A percentile compares a stretch with the other conserved stretches of the same genome.
Evolutionary conservation across 2,888 invertebrate genomes (phyloP).

Genomic region (Tinea trinotella): DNA sequence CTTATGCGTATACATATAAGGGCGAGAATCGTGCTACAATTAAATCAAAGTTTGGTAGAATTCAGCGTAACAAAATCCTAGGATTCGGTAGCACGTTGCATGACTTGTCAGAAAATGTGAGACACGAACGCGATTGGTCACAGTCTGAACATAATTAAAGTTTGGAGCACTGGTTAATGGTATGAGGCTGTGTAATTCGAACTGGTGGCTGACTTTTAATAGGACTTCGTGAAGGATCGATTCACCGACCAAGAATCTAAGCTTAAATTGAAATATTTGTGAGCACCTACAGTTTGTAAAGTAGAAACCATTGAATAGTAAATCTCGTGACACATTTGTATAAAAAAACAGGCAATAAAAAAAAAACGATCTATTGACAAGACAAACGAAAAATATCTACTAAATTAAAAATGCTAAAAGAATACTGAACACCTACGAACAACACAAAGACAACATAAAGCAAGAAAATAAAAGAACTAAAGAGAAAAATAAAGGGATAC

Average conservation of each 20-base stretch:
- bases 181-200: constrained; percentile 60
- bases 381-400: constrained; percentile 1
- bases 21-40: not conserved
- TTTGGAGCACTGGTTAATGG: constrained; percentile 69
- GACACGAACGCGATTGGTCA: constrained; percentile 72
- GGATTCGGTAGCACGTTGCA: constrained; percentile 69
- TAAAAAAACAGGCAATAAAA: constrained; percentile 26
- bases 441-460: constrained; percentile 1
- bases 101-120: constrained; percentile 66
- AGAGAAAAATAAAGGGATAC: constrained; percentile 26
- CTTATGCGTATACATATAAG: not conserved
- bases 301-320: not conserved
- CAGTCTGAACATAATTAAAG: constrained; percentile 71
- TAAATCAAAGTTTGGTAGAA: not conserved
- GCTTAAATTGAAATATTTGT: constrained; percentile 38
- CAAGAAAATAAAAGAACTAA: constrained; percentile 23
- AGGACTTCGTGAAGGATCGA: constrained; percentile 62
- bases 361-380: constrained; percentile 20
- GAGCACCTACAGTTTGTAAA: not conserved
- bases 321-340: not conserved
- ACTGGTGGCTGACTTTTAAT: constrained; percentile 68
- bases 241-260: constrained; percentile 54
- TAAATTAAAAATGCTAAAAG: not conserved
- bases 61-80: constrained; percentile 30
- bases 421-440: not conserved